Conservation (phyloP, 2,113 vertebrate genomes). For the Apodemus sylvaticus region DNA sequence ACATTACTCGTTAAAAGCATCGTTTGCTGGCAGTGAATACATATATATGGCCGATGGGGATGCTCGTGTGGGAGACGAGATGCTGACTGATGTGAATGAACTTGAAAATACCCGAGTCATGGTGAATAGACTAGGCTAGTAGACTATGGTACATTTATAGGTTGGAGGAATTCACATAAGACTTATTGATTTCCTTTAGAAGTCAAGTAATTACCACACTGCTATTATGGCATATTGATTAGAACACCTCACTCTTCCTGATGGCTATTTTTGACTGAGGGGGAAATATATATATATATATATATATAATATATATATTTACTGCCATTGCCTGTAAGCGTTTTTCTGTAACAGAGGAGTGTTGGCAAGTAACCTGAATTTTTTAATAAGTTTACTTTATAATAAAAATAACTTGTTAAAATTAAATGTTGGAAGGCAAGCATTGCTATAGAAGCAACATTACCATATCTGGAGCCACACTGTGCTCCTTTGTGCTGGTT, state of each 20-base stretch:
- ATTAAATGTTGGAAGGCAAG: background rate
- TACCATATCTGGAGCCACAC: background rate
- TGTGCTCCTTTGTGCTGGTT: background rate
- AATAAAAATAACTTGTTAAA: background rate
- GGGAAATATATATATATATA: too few relatives aligned
- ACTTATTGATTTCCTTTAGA: background rate
- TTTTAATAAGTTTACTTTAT: background rate
- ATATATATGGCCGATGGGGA: background rate
- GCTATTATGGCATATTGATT: background rate
- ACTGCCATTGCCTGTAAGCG: background rate
- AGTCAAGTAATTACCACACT: background rate
- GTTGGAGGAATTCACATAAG: background rate
- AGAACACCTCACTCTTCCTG: slow-evolving; percentile 9
- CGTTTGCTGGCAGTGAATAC: background rate
- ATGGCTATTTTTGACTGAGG: background rate
- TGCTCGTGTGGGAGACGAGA: background rate
- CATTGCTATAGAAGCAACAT: background rate
- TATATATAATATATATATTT: too few relatives aligned
- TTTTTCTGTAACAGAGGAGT: background rate
- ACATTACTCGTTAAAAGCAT: background rate
- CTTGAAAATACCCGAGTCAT: background rate
- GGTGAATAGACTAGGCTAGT: too few relatives aligned
- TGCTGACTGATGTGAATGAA: background rate
- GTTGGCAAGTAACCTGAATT: background rate
- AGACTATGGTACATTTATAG: background rate